phyloP scores from a whole-genome alignment of 2,113 vertebrate species.

The Apeltes quadracus region DNA sequence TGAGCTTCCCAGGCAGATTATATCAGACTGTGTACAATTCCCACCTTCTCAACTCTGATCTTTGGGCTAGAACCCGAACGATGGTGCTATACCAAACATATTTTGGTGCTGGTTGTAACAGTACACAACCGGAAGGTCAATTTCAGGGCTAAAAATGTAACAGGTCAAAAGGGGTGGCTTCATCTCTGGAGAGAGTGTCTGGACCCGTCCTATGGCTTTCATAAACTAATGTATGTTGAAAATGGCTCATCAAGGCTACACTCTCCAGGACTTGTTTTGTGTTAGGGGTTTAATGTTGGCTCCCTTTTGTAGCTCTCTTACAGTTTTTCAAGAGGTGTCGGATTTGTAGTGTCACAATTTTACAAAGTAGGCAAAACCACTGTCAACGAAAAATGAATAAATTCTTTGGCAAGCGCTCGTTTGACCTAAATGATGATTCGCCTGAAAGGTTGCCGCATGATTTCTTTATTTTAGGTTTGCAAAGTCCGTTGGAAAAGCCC shows the following conservation, averaged over 20 bases:
- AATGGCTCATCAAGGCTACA: background rate
- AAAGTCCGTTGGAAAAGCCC: background rate
- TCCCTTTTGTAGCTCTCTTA: slow-evolving; percentile 23
- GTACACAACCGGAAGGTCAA: slow-evolving; percentile 21
- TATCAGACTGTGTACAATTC: slow-evolving; percentile 21
- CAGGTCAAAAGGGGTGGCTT: slow-evolving; percentile 25
- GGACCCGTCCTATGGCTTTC: background rate
- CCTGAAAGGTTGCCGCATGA: background rate
- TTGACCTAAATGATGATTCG: slow-evolving; percentile 5
- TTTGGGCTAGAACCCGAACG: background rate
- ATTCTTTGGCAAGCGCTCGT: background rate
- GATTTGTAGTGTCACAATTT: slow-evolving; percentile 21
- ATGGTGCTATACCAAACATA: slow-evolving; percentile 16
- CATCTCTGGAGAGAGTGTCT: too few relatives aligned
- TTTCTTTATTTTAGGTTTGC: slow-evolving; percentile 7
- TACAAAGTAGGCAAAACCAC: slow-evolving; percentile 7
- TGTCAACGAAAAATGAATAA: slow-evolving; percentile 19
- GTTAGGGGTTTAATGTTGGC: slow-evolving; percentile 29
- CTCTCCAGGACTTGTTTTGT: slow-evolving; percentile 49
- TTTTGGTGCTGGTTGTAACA: slow-evolving; percentile 4
- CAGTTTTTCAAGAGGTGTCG: slow-evolving; percentile 35
- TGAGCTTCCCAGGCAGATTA: slow-evolving; percentile 24
- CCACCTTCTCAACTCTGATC: background rate
- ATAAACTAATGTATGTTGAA: background rate
- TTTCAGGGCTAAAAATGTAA: slow-evolving; percentile 34